Evolutionary conservation across 2,888 invertebrate species (phyloP).

Genomic region (Callinectes sapidus): DNA sequence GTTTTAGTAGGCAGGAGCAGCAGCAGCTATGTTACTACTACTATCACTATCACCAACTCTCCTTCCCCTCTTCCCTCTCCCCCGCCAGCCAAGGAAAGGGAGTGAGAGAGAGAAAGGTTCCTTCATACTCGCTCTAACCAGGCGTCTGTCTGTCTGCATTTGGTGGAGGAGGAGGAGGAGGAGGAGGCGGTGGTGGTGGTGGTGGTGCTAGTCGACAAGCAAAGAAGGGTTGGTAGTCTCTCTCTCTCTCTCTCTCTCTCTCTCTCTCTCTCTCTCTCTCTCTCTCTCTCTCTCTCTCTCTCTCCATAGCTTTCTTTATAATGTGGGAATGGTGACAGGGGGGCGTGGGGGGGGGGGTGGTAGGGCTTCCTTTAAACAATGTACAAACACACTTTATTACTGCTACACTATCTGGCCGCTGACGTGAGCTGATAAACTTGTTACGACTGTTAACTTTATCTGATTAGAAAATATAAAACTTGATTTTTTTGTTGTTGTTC

Average conservation of each 20-base stretch:
- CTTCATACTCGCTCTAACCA: not conserved
- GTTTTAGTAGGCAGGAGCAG: not conserved
- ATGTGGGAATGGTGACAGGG: not conserved
- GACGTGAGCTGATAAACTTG: slow-evolving; percentile 5
- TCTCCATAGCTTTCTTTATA: not conserved
- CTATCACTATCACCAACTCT: not conserved
- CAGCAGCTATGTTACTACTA: not conserved
- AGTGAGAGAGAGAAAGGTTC: slow-evolving; percentile 20
- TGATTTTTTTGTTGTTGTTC: not conserved
- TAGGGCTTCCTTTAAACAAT: not conserved
- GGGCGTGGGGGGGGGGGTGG: not conserved
- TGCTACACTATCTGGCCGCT: not conserved
- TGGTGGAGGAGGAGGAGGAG: not conserved
- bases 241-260: slow-evolving; percentile 45
- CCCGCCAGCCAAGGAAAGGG: not conserved
- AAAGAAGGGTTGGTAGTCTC: not conserved
- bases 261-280: slow-evolving; percentile 41
- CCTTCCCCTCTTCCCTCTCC: not conserved
- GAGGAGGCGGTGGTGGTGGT: not conserved
- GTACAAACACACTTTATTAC: not conserved
- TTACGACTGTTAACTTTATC: not conserved
- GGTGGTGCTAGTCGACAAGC: not conserved
- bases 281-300: not conserved
- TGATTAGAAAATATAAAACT: not conserved
- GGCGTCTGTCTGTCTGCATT: slow-evolving; percentile 34